phyloP scores from a whole-genome alignment of 2,797 vertebrate genomes.

The Semotilus atromaculatus region DNA sequence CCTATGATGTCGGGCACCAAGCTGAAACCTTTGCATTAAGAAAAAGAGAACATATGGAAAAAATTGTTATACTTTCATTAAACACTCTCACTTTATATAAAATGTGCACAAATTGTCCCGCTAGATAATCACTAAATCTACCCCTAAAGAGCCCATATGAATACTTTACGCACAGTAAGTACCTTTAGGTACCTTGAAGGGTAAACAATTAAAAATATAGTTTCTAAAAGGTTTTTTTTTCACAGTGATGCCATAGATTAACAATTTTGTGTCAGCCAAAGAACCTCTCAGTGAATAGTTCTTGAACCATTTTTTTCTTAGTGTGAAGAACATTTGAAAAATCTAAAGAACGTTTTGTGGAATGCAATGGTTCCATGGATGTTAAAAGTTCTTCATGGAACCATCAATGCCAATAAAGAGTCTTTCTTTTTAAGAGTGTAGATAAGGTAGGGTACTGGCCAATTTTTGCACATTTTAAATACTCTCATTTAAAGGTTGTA shows the following conservation, averaged over 20 bases:
- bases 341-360: neutral
- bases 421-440: neutral
- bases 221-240: neutral
- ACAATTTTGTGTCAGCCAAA: neutral
- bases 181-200: neutral
- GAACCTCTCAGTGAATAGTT: neutral
- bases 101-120: neutral
- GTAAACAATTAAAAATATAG: neutral
- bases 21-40: constrained; percentile 82
- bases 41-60: neutral
- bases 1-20: constrained; percentile 83
- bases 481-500: too few species aligned
- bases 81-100: too few species aligned
- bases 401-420: neutral
- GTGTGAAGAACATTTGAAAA: neutral
- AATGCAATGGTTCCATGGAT: neutral
- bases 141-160: neutral
- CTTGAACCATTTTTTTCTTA: neutral
- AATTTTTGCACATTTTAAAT: neutral
- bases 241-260: neutral
- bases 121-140: neutral
- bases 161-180: neutral
- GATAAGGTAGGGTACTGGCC: neutral
- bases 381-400: neutral
- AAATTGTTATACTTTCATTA: neutral